These are phyloP conservation scores for Furcifer pardalis DNA, from an alignment of 2,797 vertebrate species.

Conservation along the genomic window DNA sequence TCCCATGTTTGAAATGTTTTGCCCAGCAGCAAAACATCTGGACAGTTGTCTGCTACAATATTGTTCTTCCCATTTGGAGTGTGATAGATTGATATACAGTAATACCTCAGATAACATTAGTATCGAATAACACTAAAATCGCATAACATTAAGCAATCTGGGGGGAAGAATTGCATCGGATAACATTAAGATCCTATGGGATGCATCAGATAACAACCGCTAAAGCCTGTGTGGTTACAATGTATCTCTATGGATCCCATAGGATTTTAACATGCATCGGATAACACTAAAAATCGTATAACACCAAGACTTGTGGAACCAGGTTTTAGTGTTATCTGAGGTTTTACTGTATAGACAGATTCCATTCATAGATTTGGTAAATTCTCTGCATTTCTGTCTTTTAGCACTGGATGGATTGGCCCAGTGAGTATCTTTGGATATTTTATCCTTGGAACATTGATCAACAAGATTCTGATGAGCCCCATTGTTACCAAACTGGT, in stretches of 20 bases:
- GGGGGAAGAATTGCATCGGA: no score
- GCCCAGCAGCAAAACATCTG: neutral
- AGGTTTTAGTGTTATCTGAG: no score
- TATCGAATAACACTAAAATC: no score
- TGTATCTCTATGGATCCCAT: no score
- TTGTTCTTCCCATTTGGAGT: neutral
- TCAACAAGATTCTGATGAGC: conserved; percentile 93
- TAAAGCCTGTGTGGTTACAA: no score
- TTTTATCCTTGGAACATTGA: conserved; percentile 88
- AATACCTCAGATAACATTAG: no score
- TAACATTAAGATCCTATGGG: no score
- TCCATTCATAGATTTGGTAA: conserved; percentile 18
- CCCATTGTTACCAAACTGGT: conserved; percentile 91
- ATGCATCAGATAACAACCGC: no score
- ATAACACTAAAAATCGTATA: no score
- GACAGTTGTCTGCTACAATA: neutral
- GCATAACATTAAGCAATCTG: no score
- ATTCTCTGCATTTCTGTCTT: conserved; percentile 27
- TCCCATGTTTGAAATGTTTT: neutral
- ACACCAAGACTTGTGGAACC: no score
- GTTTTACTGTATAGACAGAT: neutral
- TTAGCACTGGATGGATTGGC: conserved; percentile 94
- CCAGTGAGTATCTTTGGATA: conserved; percentile 92
- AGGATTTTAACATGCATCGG: no score
- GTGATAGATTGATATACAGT: neutral